Base-by-base conservation (phyloP, 2,888 invertebrate species). In the Drosophila anomalata region DNA sequence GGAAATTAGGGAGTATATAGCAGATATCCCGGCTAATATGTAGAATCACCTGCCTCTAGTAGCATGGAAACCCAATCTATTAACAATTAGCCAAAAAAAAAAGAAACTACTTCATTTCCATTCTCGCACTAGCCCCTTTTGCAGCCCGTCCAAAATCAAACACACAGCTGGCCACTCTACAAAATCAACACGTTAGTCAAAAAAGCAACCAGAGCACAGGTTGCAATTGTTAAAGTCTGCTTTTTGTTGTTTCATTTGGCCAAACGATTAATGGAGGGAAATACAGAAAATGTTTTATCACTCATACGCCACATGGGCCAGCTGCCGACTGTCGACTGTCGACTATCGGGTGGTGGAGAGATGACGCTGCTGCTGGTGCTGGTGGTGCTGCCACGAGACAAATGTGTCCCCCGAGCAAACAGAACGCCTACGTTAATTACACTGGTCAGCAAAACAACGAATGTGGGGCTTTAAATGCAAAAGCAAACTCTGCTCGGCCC, bases 71-170 rank as follows among this genome's bases (percentile, higher is more conserved):
- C 24, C n/a, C 59, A 70, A 70, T 50, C 58, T 72, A 81, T 78
- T 83, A 83, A 83, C 75, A 78, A 77, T 78, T 83, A 77, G 65
- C 33, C 52, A 76, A 82, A 67, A 79, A 79, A n/a, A 51, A 79
- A 79, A 51, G 60, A 73, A 63, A 62, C 41, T 31, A 36, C 41
- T 69, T 48, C 56, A 69, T 61, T 61, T 53, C 73, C 73, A 51
- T 70, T 51, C 33, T 51, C 46, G 31, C 2, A 42, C 41, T 36
- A 33, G 42, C 50, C 39, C n/a, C 51, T 31, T 36, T 5, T 5
- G 12, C 63, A 47, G 22, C 29, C 46, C 63, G 22, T 26, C 11
- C 62, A 63, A 61, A 47, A 39, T 62, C 69, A 36, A 53, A 46
- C 42, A 33, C 24, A 42, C 65, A 51, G 7, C 22, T 68, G 63